These are phyloP conservation scores for Apamea anceps DNA, from an alignment of 2,888 invertebrate species.

Conservation along the genomic window DNA sequence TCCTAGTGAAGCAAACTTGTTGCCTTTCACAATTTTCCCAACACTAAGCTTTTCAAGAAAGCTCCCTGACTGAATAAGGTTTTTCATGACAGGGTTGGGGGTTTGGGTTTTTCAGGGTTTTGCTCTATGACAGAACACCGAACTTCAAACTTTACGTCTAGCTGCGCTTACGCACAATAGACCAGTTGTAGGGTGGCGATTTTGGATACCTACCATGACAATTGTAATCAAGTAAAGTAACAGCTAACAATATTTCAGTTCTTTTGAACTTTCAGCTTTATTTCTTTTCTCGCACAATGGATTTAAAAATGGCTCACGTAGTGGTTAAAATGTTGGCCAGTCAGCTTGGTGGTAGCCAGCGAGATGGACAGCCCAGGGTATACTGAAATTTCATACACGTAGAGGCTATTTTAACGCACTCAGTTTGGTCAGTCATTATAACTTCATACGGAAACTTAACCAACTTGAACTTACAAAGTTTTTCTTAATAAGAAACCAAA, in stretches of 20 bases:
- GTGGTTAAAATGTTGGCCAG: not conserved
- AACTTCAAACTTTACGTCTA: no score
- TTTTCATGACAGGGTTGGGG: not conserved
- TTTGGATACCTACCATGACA: no score
- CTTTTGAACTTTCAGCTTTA: conserved; percentile 10
- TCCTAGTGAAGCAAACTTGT: not conserved
- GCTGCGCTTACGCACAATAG: not conserved
- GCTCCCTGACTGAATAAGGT: not conserved
- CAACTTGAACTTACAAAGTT: not conserved
- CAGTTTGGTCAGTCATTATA: not conserved
- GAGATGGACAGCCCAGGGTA: not conserved
- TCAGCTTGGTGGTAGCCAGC: not conserved
- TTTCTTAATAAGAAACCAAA: not conserved
- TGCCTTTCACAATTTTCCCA: not conserved
- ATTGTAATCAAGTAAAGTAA: not conserved
- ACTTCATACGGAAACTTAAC: not conserved
- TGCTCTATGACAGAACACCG: not conserved
- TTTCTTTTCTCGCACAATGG: not conserved
- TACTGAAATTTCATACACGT: not conserved
- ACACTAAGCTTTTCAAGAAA: not conserved
- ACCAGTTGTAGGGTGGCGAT: not conserved
- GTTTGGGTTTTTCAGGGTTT: no score
- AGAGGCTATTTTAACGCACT: not conserved
- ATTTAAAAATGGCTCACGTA: not conserved
- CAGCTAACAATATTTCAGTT: not conserved